Base-by-base conservation (phyloP, 1,140 invertebrate species). In the Holcopasites calliopsidis region DNA sequence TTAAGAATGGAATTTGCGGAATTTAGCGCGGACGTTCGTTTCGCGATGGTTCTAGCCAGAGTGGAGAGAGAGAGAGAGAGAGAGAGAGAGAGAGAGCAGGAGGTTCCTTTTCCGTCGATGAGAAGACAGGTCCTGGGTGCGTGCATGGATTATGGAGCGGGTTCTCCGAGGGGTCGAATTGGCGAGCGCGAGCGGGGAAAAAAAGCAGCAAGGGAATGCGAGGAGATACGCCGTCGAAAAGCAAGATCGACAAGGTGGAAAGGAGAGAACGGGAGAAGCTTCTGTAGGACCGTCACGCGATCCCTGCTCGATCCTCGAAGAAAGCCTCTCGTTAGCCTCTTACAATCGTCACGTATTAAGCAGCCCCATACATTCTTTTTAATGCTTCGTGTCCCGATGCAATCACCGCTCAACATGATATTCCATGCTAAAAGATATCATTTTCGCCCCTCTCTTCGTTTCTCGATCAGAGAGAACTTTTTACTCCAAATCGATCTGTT, bases 161-260 rank as follows among this genome's bases (percentile, higher is more conserved):
- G 79, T 82, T 83, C 60, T 71, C 60, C 23, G 47, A 50, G 47
- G 80, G 77, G 77, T 61, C 80, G 82, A 86, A 84, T 86, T 84
- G 84, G 66, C 80, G 69, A 69, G 66, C 58, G 70, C 16, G n/a
- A 47, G n/a, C 44, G 44, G n/a, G n/a, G n/a, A 60, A 49, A 66
- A 73, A 60, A 65, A 57, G 31, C 40, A 58, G 47, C 66, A 61
- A 28, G 47, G 50, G 62, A 62, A 79, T 74, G 79, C 58, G 44
- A 58, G 73, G 23, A 65, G 66, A 57, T 69, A 57, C 23, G 26
- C 79, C 55, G 70, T 52, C 18, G 57, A 26, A 62, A 72, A 66
- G 52, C 35, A 44, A 47, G 18, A 77, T 40, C 35, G 44, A 49
- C 35, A 31, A 28, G 42, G 23, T 26, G 44, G 16, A 47, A 47